These are phyloP conservation scores for Cotesia chilonis DNA, from an alignment of 1,140 invertebrate genomes.

Conservation along the genomic window DNA sequence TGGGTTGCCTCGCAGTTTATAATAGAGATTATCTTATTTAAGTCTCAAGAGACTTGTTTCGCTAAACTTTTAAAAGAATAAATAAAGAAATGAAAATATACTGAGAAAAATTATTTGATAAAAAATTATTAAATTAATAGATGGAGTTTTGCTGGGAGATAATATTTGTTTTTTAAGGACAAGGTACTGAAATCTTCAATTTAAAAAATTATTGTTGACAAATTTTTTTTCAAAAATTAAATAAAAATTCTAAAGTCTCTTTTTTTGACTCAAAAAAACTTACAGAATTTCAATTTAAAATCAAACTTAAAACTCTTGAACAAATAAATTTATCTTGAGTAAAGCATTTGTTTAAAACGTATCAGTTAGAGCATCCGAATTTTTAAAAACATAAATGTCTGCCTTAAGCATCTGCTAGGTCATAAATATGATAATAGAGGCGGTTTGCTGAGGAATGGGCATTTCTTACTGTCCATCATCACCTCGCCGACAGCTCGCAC, in stretches of 20 bases:
- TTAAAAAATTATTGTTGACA: too few relatives aligned
- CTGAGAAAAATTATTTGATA: conserved; percentile 10
- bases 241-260: too few relatives aligned
- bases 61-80: conserved; percentile 11
- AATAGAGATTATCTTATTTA: conserved; percentile 67
- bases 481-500: conserved; percentile 11
- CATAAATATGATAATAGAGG: conserved; percentile 20
- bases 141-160: conserved; percentile 47
- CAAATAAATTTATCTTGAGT: too few relatives aligned
- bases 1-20: conserved; percentile 60
- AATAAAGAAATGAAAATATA: conserved; percentile 5
- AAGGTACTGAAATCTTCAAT: too few relatives aligned
- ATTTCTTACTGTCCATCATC: conserved; percentile 23
- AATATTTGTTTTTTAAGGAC: too few relatives aligned
- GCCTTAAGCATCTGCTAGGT: background rate
- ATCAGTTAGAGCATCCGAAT: conserved; percentile 41
- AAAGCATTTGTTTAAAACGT: too few relatives aligned
- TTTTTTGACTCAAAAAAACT: too few relatives aligned
- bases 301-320: too few relatives aligned
- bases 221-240: too few relatives aligned
- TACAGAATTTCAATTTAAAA: too few relatives aligned
- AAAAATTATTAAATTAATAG: conserved; percentile 9
- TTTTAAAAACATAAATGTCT: conserved; percentile 57
- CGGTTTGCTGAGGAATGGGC: background rate
- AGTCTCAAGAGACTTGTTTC: conserved; percentile 36